Conservation (phyloP, 2,113 vertebrate genomes). For the Alligator sinensis region DNA sequence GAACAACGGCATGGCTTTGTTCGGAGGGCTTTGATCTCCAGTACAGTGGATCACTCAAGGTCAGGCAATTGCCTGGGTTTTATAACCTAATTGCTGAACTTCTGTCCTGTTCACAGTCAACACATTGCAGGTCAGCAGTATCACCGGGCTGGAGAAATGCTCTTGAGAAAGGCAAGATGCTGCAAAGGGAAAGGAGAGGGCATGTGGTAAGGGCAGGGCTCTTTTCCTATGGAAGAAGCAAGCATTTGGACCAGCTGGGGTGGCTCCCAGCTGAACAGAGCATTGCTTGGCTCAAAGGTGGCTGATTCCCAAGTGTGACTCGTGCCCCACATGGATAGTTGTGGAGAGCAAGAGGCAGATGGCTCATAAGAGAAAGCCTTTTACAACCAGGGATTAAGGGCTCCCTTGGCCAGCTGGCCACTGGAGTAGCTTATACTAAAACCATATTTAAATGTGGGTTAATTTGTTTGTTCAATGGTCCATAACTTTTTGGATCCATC, state of each 20-base stretch:
- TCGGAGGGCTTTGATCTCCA: not conserved
- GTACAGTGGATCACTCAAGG: not conserved
- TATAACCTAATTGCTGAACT: not conserved
- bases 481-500: slow-evolving; percentile 17
- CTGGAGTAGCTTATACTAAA: not conserved
- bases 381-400: slow-evolving; percentile 16
- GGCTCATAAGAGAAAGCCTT: slow-evolving; percentile 30
- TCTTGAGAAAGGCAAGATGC: not conserved
- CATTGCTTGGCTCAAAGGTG: not conserved
- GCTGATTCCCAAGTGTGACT: not conserved
- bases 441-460: not conserved
- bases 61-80: not conserved
- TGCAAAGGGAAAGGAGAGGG: not conserved
- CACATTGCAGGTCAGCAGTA: not conserved
- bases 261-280: not conserved
- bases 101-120: not conserved
- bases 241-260: not conserved
- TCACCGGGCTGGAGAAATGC: fast-evolving
- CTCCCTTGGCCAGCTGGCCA: slow-evolving; percentile 25
- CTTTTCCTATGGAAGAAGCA: not conserved
- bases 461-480: slow-evolving; percentile 8
- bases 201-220: fast-evolving
- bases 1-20: not conserved
- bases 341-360: slow-evolving; percentile 39
- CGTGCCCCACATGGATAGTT: not conserved